Evolutionary conservation across 2,113 vertebrate species (phyloP), one percentile per base, ranked within the genome.

Genomic region (Trinectes maculatus): DNA sequence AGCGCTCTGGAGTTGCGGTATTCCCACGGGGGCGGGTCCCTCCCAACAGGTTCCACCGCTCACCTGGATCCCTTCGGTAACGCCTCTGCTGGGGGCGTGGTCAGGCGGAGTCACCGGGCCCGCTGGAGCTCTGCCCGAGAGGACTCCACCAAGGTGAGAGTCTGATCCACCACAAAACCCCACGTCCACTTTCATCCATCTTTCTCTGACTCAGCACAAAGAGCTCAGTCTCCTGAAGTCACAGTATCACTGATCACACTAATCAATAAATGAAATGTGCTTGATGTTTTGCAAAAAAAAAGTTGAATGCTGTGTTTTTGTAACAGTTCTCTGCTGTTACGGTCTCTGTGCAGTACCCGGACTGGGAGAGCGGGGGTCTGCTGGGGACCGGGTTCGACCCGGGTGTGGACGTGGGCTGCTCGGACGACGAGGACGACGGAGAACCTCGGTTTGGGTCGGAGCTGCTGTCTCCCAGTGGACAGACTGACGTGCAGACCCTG

Each of bases 401-500:
- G 0, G 92, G 92, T 2, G 80, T 95, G 52, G 94, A 96, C 1
- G 88, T 89, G 46, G 85, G 86, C 26, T 89, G 92, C 83, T 96
- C 95, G 0, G 95, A 96, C 1, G 95, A 96, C 2, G 92, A 96
- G 10, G 93, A 97, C 8, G 95, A 96, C 7, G 89, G 92, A 1
- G 93, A 95, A 0, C 93, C 87, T 21, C 92, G 94, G 1, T 94
- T 96, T 47, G 93, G 95, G 39, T 94, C 95, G 0, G 96, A 96
- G 85, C 87, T 96, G 29, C 91, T 96, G 22, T 97, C 96, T 1
- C 96, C 96, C 34, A 95, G 94, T 0, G 95, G 96, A 18, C 96
- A 97, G 90, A 95, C 94, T 0, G 96, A 97, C 2, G 96, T 96
- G 48, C 96, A 97, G 89, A 97, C 95, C 0, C 90, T 97, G 55